A percentile compares a stretch with the other conserved stretches of the same genome.
These are phyloP conservation scores for Phengaris alcon DNA, from an alignment of 2,888 invertebrate genomes.

Conservation along the genomic window DNA sequence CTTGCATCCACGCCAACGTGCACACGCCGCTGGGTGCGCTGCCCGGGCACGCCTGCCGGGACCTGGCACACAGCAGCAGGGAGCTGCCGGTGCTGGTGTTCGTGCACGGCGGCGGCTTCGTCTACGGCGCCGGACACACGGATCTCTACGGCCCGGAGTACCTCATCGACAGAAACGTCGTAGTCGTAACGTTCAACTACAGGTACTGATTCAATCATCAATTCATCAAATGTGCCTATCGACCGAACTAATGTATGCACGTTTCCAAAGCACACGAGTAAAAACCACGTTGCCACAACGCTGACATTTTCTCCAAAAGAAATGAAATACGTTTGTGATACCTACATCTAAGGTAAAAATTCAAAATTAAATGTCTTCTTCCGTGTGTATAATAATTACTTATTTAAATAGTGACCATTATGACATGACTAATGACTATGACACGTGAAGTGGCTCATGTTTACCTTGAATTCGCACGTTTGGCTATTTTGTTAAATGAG, in stretches of 20 bases:
- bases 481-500: background rate
- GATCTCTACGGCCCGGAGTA: slow-evolving; percentile 67
- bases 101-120: slow-evolving; percentile 70
- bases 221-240: background rate
- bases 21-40: slow-evolving; percentile 57
- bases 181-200: slow-evolving; percentile 72
- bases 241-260: background rate
- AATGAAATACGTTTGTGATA: background rate
- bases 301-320: background rate
- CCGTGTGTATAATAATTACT: background rate
- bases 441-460: background rate
- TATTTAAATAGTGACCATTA: background rate
- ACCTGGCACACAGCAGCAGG: slow-evolving; percentile 38
- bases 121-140: slow-evolving; percentile 63
- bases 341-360: background rate
- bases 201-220: slow-evolving; percentile 47
- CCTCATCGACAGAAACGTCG: slow-evolving; percentile 55
- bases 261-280: background rate
- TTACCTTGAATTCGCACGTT: background rate
- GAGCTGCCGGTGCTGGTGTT: slow-evolving; percentile 63
- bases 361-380: background rate
- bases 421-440: background rate
- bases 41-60: slow-evolving; percentile 34
- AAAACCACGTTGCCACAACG: background rate
- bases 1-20: slow-evolving; percentile 65